Base-by-base conservation (phyloP, 2,888 invertebrate species). In the Pseudanteris insignis region DNA sequence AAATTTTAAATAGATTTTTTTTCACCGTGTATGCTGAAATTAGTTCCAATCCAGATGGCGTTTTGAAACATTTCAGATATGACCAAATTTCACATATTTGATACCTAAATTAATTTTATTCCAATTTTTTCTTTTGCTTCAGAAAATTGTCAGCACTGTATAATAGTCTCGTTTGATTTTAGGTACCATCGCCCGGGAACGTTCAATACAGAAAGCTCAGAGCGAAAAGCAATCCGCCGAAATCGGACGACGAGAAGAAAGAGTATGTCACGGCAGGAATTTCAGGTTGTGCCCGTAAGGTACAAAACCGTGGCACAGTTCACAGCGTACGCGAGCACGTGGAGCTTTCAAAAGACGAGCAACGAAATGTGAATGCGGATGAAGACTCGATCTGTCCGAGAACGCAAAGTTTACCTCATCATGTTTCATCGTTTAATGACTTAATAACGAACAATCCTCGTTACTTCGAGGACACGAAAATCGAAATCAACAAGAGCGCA, bases 211-310 rank as follows among this genome's bases (percentile, higher is more conserved):
- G 30, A 28, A 51, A 51, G 18, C 15, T 18, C 11, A 24, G 38
- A 15, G 28, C 30, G 18, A 53, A 44, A 15, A 32, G 7, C 44
- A 37, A 2, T 11, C 30, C 44, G 13, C 5, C 15, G 26, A 53
- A 53, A 18, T 18, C 9, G 2, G 55, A 55, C 2, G 13, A 24
- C 13, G 34, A 38, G 2, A 40, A 36, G 11, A 28, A 24, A n/a
- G 34, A 46, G 5, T 10, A n/a, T 11, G 1, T 10, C 1, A 12
- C 32, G 0, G 15, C 24, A 2, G 47, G 11, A 21, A 47, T 12
- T 30, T 47, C 34, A 7, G 55, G 55, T 1, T 55, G 55, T 11
- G 55, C 55, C 5, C 40, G 55, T 1, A 55, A 41, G 10, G 5
- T 55, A 2, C 41, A 41, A 12, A 32, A 44, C 12, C 36, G 37